Base-by-base conservation (phyloP, 2,797 vertebrate species). In the Siniperca scherzeri region DNA sequence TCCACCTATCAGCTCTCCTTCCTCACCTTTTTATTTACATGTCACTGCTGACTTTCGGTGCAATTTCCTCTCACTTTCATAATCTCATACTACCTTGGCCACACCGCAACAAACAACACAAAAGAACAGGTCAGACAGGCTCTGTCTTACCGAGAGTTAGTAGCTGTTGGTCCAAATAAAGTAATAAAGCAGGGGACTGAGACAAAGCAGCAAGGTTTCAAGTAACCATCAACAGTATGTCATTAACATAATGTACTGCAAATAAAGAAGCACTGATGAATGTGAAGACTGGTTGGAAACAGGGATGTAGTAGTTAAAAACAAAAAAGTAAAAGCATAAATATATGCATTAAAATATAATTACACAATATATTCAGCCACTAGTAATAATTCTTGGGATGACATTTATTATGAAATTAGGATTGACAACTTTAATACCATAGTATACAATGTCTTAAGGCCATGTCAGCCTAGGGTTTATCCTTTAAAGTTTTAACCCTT, bases 51-150 rank as follows among this genome's bases (percentile, higher is more conserved):
- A 50, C 27, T 50, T 46, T 16, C 0, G 2, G 8, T 8, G 17
- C 27, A 16, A 14, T 40, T 64, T 48, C 27, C 16, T 56, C 36
- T 60, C 3, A 36, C 27, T 57, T 40, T 44, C 11, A 50, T 48
- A 33, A 42, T 4, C 7, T 27, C 1, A 27, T 3, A 17, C 27
- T 42, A n/a, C 8, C 3, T 36, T 25, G 0, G 1, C 3, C 17
- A 55, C 2, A n/a, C 2, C 2, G 14, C 19, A 57, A 19, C 19
- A 5, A 55, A 27, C 69, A 55, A 27, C 69, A 50, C 5, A 36
- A n/a, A 62, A 61, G 12, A 93, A 91, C 90, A 77, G 78, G 92
- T 90, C 65, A 0, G 68, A 88, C 89, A 64, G 66, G 86, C 52
- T 87, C n/a, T 4, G 17, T 16, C 2, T 52, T 48, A 16, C 14